Evolutionary conservation across 2,113 vertebrate genomes (phyloP).

Genomic region (Potamarius usumacintae): DNA sequence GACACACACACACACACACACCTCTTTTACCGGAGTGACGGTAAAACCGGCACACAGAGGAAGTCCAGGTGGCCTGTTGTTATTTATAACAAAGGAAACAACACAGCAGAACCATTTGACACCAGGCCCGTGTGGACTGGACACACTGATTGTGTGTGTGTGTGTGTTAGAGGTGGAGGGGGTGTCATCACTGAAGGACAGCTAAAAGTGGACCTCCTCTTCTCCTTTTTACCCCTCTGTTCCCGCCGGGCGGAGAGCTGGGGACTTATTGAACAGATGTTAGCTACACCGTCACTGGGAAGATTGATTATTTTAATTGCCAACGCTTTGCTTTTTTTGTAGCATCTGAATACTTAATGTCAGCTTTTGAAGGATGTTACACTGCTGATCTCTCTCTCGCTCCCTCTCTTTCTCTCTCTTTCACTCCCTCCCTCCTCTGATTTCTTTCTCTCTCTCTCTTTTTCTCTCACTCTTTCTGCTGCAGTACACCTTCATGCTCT

Average conservation of each 20-base stretch:
- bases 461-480: not conserved
- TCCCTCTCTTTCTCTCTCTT: slow-evolving; percentile 38
- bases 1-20: slow-evolving; percentile 43
- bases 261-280: slow-evolving; percentile 96
- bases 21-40: slow-evolving; percentile 49
- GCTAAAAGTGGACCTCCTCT: slow-evolving; percentile 87
- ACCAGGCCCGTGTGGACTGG: slow-evolving; percentile 81
- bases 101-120: slow-evolving; percentile 86
- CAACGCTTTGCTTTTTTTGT: slow-evolving; percentile 87
- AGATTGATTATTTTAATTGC: slow-evolving; percentile 99
- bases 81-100: slow-evolving; percentile 99
- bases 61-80: slow-evolving; percentile 98
- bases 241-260: slow-evolving; percentile 73
- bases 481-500: slow-evolving; percentile 28
- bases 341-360: slow-evolving; percentile 96
- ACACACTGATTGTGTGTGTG: slow-evolving; percentile 49
- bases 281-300: slow-evolving; percentile 83
- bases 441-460: slow-evolving; percentile 14
- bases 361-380: slow-evolving; percentile 88
- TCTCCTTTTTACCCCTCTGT: slow-evolving; percentile 52
- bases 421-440: not conserved
- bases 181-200: slow-evolving; percentile 92
- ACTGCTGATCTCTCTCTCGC: slow-evolving; percentile 58
- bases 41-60: slow-evolving; percentile 71
- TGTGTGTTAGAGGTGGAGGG: slow-evolving; percentile 53